Percentiles rank a stretch among this genome's conserved stretches.
phyloP scores from a whole-genome alignment of 2,888 invertebrate species.

The Dryocosmus kuriphilus region DNA sequence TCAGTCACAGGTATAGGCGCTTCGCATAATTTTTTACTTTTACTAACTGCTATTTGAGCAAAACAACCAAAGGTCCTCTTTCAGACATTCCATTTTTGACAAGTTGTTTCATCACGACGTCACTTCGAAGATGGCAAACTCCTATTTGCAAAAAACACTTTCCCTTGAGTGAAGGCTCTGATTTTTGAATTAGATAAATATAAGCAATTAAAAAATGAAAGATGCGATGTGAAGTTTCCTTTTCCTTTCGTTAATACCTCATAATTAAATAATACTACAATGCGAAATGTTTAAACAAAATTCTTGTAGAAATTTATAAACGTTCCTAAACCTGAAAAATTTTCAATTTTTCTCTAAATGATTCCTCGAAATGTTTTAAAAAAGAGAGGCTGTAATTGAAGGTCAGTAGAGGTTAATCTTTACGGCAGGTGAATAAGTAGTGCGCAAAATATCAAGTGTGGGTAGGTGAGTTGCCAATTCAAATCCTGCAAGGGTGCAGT shows the following conservation, averaged over 20 bases:
- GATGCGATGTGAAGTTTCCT: too few relatives aligned
- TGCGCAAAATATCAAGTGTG: slow-evolving; percentile 26
- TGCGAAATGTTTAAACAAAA: too few relatives aligned
- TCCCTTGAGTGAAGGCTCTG: slow-evolving; percentile 3
- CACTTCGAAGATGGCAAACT: background rate
- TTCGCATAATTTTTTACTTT: slow-evolving; percentile 14
- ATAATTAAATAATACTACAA: too few relatives aligned
- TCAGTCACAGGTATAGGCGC: slow-evolving; percentile 4
- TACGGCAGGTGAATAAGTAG: slow-evolving; percentile 1
- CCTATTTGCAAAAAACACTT: background rate
- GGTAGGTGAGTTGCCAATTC: slow-evolving; percentile 29
- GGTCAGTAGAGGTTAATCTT: slow-evolving; percentile 5
- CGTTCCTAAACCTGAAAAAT: too few relatives aligned
- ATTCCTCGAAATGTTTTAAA: background rate
- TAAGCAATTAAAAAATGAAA: too few relatives aligned
- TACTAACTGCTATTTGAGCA: slow-evolving; percentile 13
- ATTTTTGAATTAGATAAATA: slow-evolving; percentile 10
- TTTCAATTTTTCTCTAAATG: slow-evolving; percentile 7
- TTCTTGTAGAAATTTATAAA: too few relatives aligned
- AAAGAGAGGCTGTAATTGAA: slow-evolving; percentile 1
- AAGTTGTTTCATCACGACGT: background rate
- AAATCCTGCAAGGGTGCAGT: slow-evolving; percentile 14
- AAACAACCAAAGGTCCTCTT: background rate
- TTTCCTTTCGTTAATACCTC: too few relatives aligned
- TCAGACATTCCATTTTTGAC: background rate